These are phyloP conservation scores for Hydraecia micacea DNA, from an alignment of 2,888 invertebrate species.

Conservation along the genomic window DNA sequence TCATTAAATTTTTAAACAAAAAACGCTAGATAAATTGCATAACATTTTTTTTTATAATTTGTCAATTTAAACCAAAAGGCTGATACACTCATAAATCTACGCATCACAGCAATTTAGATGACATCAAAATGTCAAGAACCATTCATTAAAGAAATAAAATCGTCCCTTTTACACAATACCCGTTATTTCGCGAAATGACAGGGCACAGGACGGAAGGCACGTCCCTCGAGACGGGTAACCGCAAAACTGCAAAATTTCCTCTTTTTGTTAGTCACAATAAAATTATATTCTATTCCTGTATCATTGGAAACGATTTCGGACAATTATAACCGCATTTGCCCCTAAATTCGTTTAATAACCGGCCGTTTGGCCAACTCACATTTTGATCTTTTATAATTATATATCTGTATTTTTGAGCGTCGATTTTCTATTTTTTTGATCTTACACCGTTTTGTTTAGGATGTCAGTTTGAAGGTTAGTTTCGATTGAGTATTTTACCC, in stretches of 20 bases:
- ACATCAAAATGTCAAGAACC: slow-evolving; percentile 78
- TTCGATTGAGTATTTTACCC: slow-evolving; percentile 80
- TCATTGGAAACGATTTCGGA: slow-evolving; percentile 79
- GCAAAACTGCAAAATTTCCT: slow-evolving; percentile 74
- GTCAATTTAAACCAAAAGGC: slow-evolving; percentile 45
- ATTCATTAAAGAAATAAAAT: slow-evolving; percentile 81
- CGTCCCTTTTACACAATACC: slow-evolving; percentile 72
- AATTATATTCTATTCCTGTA: slow-evolving; percentile 79
- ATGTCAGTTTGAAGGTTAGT: slow-evolving; percentile 74
- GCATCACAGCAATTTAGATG: slow-evolving; percentile 69
- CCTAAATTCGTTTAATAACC: slow-evolving; percentile 87
- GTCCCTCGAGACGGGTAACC: slow-evolving; percentile 73
- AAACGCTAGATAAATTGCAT: slow-evolving; percentile 33
- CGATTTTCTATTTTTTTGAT: slow-evolving; percentile 80
- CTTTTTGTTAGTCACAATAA: slow-evolving; percentile 74
- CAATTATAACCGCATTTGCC: slow-evolving; percentile 89
- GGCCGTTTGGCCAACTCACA: slow-evolving; percentile 79
- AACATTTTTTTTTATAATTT: slow-evolving; percentile 47
- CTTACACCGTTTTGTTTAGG: slow-evolving; percentile 81
- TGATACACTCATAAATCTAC: slow-evolving; percentile 75
- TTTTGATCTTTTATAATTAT: slow-evolving; percentile 89
- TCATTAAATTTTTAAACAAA: slow-evolving; percentile 14
- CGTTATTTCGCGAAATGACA: slow-evolving; percentile 76
- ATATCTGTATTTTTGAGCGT: slow-evolving; percentile 79
- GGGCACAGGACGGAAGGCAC: slow-evolving; percentile 82